Conservation (phyloP, 2,888 invertebrate genomes). For the Cacoxenus indagator region DNA sequence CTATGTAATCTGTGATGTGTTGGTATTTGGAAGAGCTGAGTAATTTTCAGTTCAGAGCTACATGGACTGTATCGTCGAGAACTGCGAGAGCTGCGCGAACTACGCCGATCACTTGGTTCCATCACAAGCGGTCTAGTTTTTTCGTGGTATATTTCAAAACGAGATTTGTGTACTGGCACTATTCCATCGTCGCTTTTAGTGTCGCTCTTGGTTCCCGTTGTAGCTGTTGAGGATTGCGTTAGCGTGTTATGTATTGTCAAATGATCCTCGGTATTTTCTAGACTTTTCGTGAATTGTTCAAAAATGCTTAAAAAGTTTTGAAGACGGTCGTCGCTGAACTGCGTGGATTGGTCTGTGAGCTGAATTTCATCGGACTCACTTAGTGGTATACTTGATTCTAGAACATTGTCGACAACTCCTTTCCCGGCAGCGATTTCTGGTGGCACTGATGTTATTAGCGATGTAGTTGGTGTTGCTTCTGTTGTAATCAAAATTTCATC, state of each 20-base stretch:
- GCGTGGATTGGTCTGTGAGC: not conserved
- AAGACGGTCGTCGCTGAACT: slow-evolving; percentile 30
- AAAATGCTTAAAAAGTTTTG: slow-evolving; percentile 51
- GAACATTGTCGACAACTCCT: slow-evolving; percentile 30
- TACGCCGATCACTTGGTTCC: not conserved
- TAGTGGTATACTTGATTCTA: slow-evolving; percentile 35
- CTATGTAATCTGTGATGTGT: not conserved
- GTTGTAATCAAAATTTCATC: slow-evolving; percentile 20
- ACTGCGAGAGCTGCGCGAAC: slow-evolving; percentile 1
- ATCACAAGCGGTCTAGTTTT: not conserved
- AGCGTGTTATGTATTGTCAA: not conserved
- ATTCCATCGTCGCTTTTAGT: not conserved
- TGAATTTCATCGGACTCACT: slow-evolving; percentile 14
- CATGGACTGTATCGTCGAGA: not conserved
- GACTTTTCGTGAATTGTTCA: slow-evolving; percentile 49
- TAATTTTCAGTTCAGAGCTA: not conserved
- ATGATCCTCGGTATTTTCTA: slow-evolving; percentile 48
- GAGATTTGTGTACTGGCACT: not conserved
- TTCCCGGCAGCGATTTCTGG: not conserved
- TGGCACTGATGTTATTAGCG: not conserved
- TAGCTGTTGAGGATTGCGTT: not conserved
- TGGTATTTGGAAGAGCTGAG: not conserved
- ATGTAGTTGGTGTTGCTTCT: not conserved
- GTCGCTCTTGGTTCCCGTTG: not conserved
- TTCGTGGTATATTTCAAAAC: not conserved